A percentile compares a stretch with the other conserved stretches of the same genome.
These are phyloP conservation scores for Chouioia cunea DNA, from an alignment of 2,888 invertebrate species.

Conservation along the genomic window DNA sequence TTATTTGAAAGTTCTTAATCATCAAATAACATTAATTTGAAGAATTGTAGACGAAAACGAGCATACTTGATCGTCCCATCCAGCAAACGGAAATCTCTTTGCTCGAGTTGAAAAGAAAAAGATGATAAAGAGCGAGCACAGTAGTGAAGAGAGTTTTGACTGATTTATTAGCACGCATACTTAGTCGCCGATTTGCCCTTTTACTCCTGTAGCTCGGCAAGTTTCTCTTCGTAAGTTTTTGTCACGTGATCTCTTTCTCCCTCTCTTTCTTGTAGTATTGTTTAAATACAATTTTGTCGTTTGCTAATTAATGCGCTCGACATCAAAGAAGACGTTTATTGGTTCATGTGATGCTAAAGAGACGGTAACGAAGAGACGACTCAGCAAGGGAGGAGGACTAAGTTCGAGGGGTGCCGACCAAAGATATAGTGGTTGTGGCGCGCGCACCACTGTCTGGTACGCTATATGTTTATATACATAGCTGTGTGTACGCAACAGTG, in stretches of 20 bases:
- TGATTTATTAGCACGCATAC: slow-evolving; percentile 62
- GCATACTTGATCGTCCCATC: no score
- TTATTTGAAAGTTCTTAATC: no score
- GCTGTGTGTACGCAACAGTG: slow-evolving; percentile 29
- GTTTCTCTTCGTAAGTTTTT: slow-evolving; percentile 48
- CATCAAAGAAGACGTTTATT: slow-evolving; percentile 72
- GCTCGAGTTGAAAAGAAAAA: no score
- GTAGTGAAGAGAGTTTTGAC: not conserved
- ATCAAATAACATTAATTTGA: no score
- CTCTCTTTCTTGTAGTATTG: slow-evolving; percentile 67
- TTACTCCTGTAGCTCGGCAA: no score
- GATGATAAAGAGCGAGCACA: no score
- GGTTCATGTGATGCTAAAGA: slow-evolving; percentile 71
- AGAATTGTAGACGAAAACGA: no score
- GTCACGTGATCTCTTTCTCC: slow-evolving; percentile 31
- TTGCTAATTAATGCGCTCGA: slow-evolving; percentile 73
- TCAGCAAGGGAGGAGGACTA: slow-evolving; percentile 61
- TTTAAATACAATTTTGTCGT: slow-evolving; percentile 76
- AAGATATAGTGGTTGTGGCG: slow-evolving; percentile 42
- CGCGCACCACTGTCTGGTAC: not conserved
- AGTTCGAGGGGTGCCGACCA: slow-evolving; percentile 52
- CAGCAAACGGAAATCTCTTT: no score
- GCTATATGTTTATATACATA: not conserved
- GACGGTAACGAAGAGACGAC: slow-evolving; percentile 68
- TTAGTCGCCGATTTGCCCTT: slow-evolving; percentile 42